Evolutionary conservation across 2,113 vertebrate species (phyloP).

Genomic region (Nycticebus coucang): DNA sequence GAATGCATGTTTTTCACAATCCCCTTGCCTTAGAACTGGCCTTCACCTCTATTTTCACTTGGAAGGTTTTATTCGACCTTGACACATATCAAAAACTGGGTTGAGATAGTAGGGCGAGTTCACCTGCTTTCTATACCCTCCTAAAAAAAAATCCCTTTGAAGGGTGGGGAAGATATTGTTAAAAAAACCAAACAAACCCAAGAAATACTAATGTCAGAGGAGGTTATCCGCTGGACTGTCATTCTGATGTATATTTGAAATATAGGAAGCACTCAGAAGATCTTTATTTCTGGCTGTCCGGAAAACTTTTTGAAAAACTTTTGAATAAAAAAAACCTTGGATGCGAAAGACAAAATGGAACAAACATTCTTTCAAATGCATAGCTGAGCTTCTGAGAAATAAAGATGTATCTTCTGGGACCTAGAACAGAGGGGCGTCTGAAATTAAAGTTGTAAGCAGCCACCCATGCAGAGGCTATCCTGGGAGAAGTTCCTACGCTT

Average conservation of each 20-base stretch:
- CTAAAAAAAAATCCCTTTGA: constrained; percentile 25
- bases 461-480: background rate
- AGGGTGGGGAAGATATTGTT: background rate
- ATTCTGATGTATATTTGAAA: constrained; percentile 26
- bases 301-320: background rate
- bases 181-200: background rate
- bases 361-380: background rate
- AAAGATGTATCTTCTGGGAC: background rate
- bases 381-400: background rate
- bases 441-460: background rate
- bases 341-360: constrained; percentile 20
- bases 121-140: background rate
- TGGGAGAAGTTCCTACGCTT: background rate
- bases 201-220: background rate
- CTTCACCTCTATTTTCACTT: background rate
- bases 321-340: background rate
- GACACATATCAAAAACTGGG: background rate
- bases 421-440: background rate
- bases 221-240: background rate
- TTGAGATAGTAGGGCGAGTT: background rate
- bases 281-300: constrained; percentile 8
- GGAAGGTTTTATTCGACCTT: background rate
- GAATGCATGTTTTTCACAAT: background rate
- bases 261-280: background rate
- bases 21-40: background rate